Conservation (phyloP, 1,140 invertebrate genomes). For the Tetramorium parvispinum region DNA sequence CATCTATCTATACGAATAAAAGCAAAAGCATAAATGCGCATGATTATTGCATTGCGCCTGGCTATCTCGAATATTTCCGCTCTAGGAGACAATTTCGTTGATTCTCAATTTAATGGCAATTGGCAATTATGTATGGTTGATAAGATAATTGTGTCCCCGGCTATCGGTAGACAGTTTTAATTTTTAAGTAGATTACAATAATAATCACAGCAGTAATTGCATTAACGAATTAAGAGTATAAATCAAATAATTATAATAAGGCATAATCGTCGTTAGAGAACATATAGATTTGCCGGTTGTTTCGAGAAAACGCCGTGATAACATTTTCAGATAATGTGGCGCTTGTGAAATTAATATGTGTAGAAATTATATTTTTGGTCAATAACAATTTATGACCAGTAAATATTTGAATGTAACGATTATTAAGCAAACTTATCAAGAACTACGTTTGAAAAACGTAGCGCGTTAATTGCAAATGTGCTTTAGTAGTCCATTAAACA, state of each 20-base stretch:
- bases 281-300: background rate
- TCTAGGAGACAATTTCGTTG: slow-evolving; percentile 12
- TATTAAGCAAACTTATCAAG: background rate
- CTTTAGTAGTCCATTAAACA: slow-evolving; percentile 35
- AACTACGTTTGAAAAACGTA: slow-evolving; percentile 25
- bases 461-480: slow-evolving; percentile 1
- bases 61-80: slow-evolving; percentile 18
- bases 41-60: background rate
- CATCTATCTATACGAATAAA: background rate
- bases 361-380: background rate
- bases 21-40: slow-evolving; percentile 3
- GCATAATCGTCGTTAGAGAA: background rate
- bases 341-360: background rate
- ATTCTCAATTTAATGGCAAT: slow-evolving; percentile 27
- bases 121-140: background rate
- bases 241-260: background rate
- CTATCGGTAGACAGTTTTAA: background rate
- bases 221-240: background rate
- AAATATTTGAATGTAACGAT: background rate
- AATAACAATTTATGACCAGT: background rate
- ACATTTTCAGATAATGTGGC: background rate
- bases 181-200: slow-evolving; percentile 4
- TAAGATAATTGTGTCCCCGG: background rate
- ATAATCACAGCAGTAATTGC: background rate
- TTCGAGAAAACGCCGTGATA: background rate